phyloP scores from a whole-genome alignment of 2,797 vertebrate species.

The Clarias platycephalus region DNA sequence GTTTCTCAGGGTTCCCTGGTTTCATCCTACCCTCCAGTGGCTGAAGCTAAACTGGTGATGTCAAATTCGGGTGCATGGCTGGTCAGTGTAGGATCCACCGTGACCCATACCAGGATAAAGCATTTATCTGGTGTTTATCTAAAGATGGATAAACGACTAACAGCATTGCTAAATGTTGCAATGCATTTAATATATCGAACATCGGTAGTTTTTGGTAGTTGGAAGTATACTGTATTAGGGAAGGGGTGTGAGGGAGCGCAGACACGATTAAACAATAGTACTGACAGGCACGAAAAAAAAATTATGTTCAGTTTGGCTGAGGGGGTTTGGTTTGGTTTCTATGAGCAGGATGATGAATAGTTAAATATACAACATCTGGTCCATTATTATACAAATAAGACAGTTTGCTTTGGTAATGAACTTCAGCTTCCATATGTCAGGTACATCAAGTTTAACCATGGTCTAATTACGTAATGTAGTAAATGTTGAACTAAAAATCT shows the following conservation, averaged over 20 bases:
- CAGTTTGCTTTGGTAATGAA: constrained; percentile 12
- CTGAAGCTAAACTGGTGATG: background rate
- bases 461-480: background rate
- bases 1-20: background rate
- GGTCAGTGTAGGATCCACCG: background rate
- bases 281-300: background rate
- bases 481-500: background rate
- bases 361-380: constrained; percentile 10
- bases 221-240: background rate
- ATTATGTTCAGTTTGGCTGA: background rate
- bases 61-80: background rate
- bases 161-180: background rate
- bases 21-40: background rate
- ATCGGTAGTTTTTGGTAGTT: background rate
- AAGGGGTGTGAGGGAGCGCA: background rate
- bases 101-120: background rate
- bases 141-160: background rate
- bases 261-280: background rate
- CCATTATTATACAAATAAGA: constrained; percentile 5
- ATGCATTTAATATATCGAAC: background rate
- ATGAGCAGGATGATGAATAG: background rate
- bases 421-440: background rate
- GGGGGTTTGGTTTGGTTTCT: background rate
- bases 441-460: background rate
- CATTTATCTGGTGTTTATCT: background rate